phyloP scores from a whole-genome alignment of 2,888 invertebrate species.

The Corbicula japonica region DNA sequence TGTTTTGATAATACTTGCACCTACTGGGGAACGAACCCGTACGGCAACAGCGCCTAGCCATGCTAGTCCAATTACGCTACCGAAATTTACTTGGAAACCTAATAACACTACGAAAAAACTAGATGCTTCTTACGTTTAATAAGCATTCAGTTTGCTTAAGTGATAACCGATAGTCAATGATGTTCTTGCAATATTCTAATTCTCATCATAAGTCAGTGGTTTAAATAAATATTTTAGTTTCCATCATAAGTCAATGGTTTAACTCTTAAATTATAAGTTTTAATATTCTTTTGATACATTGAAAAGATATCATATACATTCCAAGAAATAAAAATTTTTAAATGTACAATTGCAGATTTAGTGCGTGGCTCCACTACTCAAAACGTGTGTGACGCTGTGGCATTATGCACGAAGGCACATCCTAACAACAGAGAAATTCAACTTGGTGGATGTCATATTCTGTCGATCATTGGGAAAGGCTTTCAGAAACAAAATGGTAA shows the following conservation, averaged over 20 bases:
- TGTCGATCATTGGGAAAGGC: slow-evolving; percentile 50
- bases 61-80: too few relatives aligned
- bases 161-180: too few relatives aligned
- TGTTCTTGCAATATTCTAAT: neutral
- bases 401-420: slow-evolving; percentile 45
- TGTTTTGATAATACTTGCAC: too few relatives aligned
- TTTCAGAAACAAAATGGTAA: slow-evolving; percentile 61
- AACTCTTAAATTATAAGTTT: neutral
- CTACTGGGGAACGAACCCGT: too few relatives aligned
- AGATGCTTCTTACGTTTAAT: too few relatives aligned
- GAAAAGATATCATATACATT: too few relatives aligned
- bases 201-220: neutral
- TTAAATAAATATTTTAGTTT: neutral
- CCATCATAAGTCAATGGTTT: neutral
- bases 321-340: neutral
- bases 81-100: too few relatives aligned
- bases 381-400: slow-evolving; percentile 47
- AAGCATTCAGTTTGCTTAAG: too few relatives aligned
- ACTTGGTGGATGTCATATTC: slow-evolving; percentile 37
- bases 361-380: slow-evolving; percentile 47
- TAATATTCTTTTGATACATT: too few relatives aligned
- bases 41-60: too few relatives aligned
- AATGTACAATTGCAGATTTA: slow-evolving; percentile 24
- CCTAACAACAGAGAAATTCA: slow-evolving; percentile 45
- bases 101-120: too few relatives aligned